phyloP scores from a whole-genome alignment of 2,888 invertebrate species.

The Phengaris arion region DNA sequence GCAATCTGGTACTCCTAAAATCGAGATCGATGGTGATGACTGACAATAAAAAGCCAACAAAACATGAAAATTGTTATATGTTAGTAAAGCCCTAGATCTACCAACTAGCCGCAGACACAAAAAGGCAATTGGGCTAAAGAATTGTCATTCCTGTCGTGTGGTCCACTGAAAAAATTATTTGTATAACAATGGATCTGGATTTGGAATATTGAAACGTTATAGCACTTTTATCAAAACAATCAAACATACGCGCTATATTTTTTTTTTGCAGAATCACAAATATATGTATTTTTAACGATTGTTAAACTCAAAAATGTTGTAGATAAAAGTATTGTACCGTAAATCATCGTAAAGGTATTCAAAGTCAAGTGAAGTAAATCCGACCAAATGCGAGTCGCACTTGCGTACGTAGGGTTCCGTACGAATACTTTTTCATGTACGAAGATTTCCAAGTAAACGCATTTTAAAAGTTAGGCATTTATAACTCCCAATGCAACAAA shows the following conservation, averaged over 20 bases:
- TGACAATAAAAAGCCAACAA: background rate
- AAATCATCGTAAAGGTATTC: background rate
- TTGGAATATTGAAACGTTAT: background rate
- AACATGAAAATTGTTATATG: background rate
- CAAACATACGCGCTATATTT: background rate
- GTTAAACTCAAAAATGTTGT: background rate
- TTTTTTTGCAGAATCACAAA: background rate
- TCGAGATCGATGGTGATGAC: background rate
- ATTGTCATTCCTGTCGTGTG: slow-evolving; percentile 7
- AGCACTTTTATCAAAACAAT: slow-evolving; percentile 7
- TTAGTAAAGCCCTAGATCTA: background rate
- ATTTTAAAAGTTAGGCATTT: too few relatives aligned
- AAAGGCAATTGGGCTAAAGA: slow-evolving; percentile 11
- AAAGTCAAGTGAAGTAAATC: background rate
- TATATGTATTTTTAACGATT: background rate
- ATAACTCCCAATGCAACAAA: too few relatives aligned
- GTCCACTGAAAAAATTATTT: background rate
- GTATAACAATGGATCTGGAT: background rate
- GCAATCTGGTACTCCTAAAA: background rate
- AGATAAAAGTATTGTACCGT: background rate
- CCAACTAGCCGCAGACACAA: slow-evolving; percentile 19
- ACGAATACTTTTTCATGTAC: too few relatives aligned
- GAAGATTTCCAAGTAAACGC: too few relatives aligned
- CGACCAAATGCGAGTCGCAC: too few relatives aligned
- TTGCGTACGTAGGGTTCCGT: too few relatives aligned